Evolutionary conservation across 2,888 invertebrate genomes (phyloP), one percentile per base, ranked within the genome.

Genomic region (Folsomia candida): DNA sequence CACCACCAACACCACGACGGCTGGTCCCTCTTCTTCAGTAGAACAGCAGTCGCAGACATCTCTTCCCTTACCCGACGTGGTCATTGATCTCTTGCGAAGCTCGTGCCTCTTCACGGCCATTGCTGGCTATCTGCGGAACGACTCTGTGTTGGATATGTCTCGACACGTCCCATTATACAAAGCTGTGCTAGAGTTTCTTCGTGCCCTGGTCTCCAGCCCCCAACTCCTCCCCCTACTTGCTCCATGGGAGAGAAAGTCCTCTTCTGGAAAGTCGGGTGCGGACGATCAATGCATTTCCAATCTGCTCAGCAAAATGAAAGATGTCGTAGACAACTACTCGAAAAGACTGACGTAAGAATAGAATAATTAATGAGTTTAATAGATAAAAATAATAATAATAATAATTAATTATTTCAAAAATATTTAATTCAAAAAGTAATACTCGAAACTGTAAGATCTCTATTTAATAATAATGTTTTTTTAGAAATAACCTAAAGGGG

Each of bases 101-200:
- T 95, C 95, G 72, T 92, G 93, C 80, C 86, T 97, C 24, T 87
- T 96, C 74, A 92, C 93, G 24, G 94, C 93, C 25, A 87, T 95
- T 27, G 92, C 93, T 81, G 94, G 94, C 0, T 96, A 97, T 82
- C 86, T 96, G 67, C 87, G 94, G 79, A 97, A 97, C 81, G 97
- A 97, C 84, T 97, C 96, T 20, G 96, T 96, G 79, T 85, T 97
- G 83, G 96, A 97, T 85, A 95, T 97, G 91, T 94, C 96, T n/a
- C 88, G 95, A 22, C 96, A 96, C 85, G 94, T 96, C 84, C 94
- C 95, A 27, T 87, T 96, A 80, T 96, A 96, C 85, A 89, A 91
- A 79, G 90, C 93, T 77, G 90, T 95, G 81, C 85, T 96, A 80
- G 90, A 91, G 79, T 85, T 93, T 76, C 86, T 94, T 74, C 88